Evolutionary conservation across 2,888 invertebrate genomes (phyloP), one percentile per base, ranked within the genome.

Genomic region (Heteromyza rotundicornis): DNA sequence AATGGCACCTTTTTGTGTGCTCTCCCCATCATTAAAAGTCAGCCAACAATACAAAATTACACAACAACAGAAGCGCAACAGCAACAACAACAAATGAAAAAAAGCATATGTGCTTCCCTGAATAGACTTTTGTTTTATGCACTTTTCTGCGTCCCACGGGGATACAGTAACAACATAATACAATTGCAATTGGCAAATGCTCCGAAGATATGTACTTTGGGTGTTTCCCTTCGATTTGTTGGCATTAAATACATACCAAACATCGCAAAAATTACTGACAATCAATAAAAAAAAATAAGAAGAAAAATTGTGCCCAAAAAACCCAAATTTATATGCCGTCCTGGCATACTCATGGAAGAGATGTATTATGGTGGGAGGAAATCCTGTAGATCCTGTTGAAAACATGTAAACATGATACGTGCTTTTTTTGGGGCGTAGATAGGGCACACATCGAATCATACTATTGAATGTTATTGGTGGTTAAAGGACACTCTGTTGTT

Each of bases 111-210:
- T 47, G 47, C 19, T 47, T 5, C 20, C 17, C 47, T 47, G 2
- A 5, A 47, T 2, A 19, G 19, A 19, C 20, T 5, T 19, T 47
- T 47, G 19, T 40, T 40, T 10, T n/a, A n/a, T 14, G 40, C 40
- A 40, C 14, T 40, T 3, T 40, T 40, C 3, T 40, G 10, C 14
- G 66, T 74, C 74, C 74, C 74, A 74, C 74, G 75, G 74, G 74
- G 75, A 74, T 74, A 69, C 75, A 64, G 64, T 73, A 69, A 74
- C 73, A 70, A 67, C 66, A 70, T 63, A 69, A 65, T 70, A 62
- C 64, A 27, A 22, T 14, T 40, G 60, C 49, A 57, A 61, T 40
- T 44, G 57, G 27, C 35, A 56, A 35, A 36, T 58, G 16, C 17
- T 44, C 24, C 50, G n/a, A 22, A 53, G 68, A n/a, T n/a, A n/a